Conservation (phyloP, 2,797 vertebrate genomes). For the Pseudomugil gertrudae region DNA sequence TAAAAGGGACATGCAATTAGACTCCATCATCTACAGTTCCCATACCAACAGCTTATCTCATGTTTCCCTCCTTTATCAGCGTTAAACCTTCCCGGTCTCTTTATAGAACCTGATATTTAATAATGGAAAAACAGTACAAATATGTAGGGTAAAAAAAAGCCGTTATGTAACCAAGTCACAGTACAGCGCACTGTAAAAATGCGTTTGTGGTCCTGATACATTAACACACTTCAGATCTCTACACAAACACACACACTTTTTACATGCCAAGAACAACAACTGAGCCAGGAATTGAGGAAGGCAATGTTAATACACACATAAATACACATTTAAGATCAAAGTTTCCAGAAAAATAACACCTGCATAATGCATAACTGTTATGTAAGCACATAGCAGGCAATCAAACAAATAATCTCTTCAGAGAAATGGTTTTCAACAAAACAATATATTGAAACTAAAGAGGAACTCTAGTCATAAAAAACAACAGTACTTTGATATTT, state of each 20-base stretch:
- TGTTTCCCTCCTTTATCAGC: slow-evolving; percentile 18
- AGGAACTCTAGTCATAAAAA: slow-evolving; percentile 35
- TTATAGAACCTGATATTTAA: slow-evolving; percentile 11
- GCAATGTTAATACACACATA: slow-evolving; percentile 14
- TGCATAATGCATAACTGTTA: slow-evolving; percentile 6
- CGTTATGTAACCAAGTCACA: slow-evolving; percentile 52
- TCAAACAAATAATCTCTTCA: slow-evolving; percentile 7
- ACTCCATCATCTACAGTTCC: slow-evolving; percentile 15
- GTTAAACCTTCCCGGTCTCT: slow-evolving; percentile 31
- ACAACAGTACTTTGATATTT: slow-evolving; percentile 26
- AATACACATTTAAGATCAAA: slow-evolving; percentile 31
- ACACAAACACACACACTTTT: slow-evolving; percentile 54
- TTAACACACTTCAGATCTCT: slow-evolving; percentile 59
- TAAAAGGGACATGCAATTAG: slow-evolving; percentile 25
- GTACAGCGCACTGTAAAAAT: slow-evolving; percentile 36
- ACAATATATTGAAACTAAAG: slow-evolving; percentile 43
- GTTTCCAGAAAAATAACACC: slow-evolving; percentile 19
- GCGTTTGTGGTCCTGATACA: slow-evolving; percentile 45
- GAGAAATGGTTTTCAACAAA: slow-evolving; percentile 24
- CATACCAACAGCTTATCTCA: slow-evolving; percentile 25
- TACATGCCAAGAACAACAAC: slow-evolving; percentile 74
- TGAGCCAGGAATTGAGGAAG: slow-evolving; percentile 29
- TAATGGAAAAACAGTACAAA: slow-evolving; percentile 11
- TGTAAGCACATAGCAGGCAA: slow-evolving; percentile 2
- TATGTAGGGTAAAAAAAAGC: not conserved